A percentile compares a stretch with the other conserved stretches of the same genome.
phyloP scores from a whole-genome alignment of 2,797 vertebrate genomes.

The Leuciscus waleckii region DNA sequence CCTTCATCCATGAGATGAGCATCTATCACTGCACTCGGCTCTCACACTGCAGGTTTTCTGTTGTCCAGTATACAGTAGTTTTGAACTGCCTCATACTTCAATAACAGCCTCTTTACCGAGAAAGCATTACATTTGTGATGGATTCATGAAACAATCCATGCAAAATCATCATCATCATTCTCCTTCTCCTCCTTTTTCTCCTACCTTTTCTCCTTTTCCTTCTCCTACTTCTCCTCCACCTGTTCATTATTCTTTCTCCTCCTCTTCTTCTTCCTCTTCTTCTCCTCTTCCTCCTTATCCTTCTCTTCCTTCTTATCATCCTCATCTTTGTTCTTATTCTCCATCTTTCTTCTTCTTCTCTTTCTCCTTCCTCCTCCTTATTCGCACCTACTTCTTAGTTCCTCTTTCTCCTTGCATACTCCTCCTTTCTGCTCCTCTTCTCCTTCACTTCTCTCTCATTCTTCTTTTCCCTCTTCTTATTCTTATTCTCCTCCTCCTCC shows the following conservation, averaged over 20 bases:
- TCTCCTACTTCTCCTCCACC: neutral
- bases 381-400: neutral
- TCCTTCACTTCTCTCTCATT: neutral
- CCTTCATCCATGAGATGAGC: neutral
- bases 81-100: neutral
- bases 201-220: neutral
- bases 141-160: neutral
- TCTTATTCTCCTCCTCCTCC: too few relatives aligned
- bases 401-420: too few relatives aligned
- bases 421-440: neutral
- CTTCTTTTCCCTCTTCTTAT: too few relatives aligned
- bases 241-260: neutral
- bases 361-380: neutral
- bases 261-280: neutral
- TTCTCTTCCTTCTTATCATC: neutral
- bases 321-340: neutral
- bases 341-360: neutral
- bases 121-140: neutral
- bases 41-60: neutral
- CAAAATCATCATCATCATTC: neutral
- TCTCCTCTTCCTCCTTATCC: rapidly evolving
- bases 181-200: neutral
- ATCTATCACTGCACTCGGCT: neutral
- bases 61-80: neutral
- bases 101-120: neutral